Evolutionary conservation across 1,140 invertebrate genomes (phyloP).

Genomic region (Drosophila nasuta): DNA sequence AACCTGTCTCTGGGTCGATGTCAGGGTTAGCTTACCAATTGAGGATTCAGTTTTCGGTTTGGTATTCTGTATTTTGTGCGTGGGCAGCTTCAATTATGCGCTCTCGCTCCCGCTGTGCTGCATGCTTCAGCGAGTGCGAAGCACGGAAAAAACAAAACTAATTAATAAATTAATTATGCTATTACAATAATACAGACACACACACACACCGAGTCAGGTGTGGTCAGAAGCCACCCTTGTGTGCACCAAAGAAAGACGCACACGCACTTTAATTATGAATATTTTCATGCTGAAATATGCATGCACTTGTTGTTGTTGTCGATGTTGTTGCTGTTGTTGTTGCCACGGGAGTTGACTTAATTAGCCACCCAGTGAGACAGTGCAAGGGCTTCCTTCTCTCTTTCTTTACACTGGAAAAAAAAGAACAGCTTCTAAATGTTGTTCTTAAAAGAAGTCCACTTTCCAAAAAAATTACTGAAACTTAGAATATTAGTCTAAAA

Average conservation of each 20-base stretch:
- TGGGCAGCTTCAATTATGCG: slow-evolving; percentile 77
- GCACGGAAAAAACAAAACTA: slow-evolving; percentile 55
- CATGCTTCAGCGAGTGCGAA: slow-evolving; percentile 58
- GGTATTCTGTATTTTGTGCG: slow-evolving; percentile 45
- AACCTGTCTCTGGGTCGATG: slow-evolving; percentile 29
- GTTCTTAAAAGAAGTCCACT: too few species aligned
- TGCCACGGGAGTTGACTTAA: slow-evolving; percentile 79
- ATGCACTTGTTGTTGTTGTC: slow-evolving; percentile 58
- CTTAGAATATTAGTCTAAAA: too few species aligned
- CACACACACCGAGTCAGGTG: slow-evolving; percentile 21
- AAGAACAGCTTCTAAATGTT: too few species aligned
- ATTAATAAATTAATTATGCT: slow-evolving; percentile 84
- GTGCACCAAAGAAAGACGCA: slow-evolving; percentile 29
- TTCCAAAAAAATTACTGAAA: too few species aligned
- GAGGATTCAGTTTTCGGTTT: background rate
- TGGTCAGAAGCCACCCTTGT: slow-evolving; percentile 16
- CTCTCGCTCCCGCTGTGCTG: slow-evolving; percentile 47
- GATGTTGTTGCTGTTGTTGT: slow-evolving; percentile 23
- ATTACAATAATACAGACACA: slow-evolving; percentile 74
- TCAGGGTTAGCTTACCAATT: background rate
- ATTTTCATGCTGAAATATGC: slow-evolving; percentile 81
- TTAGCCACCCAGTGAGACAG: slow-evolving; percentile 68
- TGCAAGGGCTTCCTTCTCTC: slow-evolving; percentile 44
- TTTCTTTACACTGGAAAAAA: background rate
- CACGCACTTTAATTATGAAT: slow-evolving; percentile 83